Evolutionary conservation across 2,797 vertebrate genomes (phyloP).

Genomic region (Dryobates pubescens): DNA sequence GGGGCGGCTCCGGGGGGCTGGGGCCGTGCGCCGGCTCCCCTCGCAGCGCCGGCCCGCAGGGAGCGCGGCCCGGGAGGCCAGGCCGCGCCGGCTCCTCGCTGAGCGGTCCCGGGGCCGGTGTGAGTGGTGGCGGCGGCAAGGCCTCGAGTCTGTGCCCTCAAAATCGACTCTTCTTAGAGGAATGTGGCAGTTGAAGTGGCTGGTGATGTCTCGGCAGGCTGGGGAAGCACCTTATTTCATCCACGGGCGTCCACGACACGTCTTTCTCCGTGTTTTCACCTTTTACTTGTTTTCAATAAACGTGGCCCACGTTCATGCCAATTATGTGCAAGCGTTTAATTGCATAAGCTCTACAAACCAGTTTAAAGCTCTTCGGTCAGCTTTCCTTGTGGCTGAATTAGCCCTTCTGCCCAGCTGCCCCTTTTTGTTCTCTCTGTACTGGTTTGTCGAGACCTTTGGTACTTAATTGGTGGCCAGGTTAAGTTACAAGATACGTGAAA

Average conservation of each 20-base stretch:
- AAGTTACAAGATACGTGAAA: rapidly evolving
- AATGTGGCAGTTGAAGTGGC: rapidly evolving
- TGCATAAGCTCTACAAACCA: neutral
- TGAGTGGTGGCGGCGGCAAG: rapidly evolving
- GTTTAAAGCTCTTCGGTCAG: neutral
- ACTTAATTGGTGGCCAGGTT: neutral
- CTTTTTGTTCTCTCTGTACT: rapidly evolving
- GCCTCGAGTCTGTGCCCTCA: neutral
- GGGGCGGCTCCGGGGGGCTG: neutral
- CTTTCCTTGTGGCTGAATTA: rapidly evolving
- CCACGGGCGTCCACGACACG: rapidly evolving
- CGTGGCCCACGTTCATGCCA: rapidly evolving
- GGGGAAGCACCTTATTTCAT: rapidly evolving
- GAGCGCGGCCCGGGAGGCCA: too few relatives aligned
- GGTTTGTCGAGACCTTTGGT: neutral
- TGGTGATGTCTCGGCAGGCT: rapidly evolving
- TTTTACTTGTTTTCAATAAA: neutral
- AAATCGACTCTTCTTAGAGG: rapidly evolving
- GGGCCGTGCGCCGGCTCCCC: neutral
- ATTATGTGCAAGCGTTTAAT: rapidly evolving
- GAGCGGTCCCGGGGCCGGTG: neutral
- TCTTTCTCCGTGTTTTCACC: rapidly evolving
- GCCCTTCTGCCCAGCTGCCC: neutral
- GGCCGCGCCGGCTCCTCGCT: neutral
- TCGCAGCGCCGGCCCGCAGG: neutral